These are phyloP conservation scores for Chrysolophus pictus DNA, from an alignment of 2,797 vertebrate genomes.

Conservation along the genomic window DNA sequence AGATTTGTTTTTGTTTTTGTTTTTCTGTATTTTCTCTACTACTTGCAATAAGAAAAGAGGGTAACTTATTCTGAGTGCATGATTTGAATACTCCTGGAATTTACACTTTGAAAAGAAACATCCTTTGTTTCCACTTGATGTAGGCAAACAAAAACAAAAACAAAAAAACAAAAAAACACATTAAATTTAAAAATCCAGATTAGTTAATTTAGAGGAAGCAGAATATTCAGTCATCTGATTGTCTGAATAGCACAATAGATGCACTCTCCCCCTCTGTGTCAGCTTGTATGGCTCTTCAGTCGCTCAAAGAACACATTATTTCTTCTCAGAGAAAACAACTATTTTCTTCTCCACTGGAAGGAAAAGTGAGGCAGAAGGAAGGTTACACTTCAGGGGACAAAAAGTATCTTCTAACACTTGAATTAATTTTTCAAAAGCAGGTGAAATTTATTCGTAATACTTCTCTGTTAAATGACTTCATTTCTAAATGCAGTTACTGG, in stretches of 20 bases:
- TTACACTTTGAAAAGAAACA: background rate
- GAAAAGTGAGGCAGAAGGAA: background rate
- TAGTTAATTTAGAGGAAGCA: background rate
- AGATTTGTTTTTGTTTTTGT: background rate
- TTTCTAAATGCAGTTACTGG: conserved; percentile 21
- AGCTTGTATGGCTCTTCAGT: background rate
- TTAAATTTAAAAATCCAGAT: background rate
- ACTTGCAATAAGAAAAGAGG: background rate
- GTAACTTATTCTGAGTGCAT: background rate
- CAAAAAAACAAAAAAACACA: too few species aligned
- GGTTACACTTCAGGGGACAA: conserved; percentile 24
- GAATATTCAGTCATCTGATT: background rate
- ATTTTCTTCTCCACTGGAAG: conserved; percentile 5
- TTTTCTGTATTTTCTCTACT: background rate
- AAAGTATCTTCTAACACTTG: background rate
- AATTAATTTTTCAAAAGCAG: conserved; percentile 49
- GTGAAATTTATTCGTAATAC: background rate
- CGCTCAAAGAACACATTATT: conserved; percentile 26
- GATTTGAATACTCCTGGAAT: background rate
- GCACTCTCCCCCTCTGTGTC: background rate
- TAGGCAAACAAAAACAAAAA: background rate
- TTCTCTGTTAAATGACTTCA: background rate
- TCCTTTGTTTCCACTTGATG: background rate
- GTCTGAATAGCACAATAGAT: conserved; percentile 36
- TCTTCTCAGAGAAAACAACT: conserved; percentile 30